Conservation (phyloP, 2,797 vertebrate species). For the Sternotherus odoratus region DNA sequence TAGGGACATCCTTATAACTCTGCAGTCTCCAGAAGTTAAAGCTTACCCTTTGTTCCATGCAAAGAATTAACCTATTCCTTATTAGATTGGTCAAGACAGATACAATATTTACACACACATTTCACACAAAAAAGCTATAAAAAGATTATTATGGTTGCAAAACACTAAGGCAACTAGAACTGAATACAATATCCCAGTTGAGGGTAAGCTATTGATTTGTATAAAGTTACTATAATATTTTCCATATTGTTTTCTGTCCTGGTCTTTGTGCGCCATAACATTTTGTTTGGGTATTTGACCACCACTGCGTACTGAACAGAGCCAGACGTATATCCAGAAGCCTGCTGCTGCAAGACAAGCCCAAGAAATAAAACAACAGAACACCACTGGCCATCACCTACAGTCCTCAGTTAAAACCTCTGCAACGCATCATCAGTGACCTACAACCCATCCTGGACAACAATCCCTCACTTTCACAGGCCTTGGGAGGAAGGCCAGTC, state of each 20-base stretch:
- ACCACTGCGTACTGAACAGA: neutral
- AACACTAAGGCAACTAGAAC: neutral
- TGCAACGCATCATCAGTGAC: no score
- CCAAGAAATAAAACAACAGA: no score
- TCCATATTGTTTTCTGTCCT: neutral
- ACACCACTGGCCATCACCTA: no score
- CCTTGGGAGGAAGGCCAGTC: no score
- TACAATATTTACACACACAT: neutral
- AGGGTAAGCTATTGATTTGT: neutral
- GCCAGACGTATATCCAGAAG: no score
- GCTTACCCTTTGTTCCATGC: neutral
- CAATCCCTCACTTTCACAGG: no score
- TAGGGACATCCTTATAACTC: slow-evolving; percentile 24
- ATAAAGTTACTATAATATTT: neutral
- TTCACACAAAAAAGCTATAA: neutral
- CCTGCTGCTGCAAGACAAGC: no score
- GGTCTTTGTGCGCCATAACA: neutral
- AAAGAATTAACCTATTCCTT: neutral
- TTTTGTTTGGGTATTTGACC: neutral
- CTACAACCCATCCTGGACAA: no score
- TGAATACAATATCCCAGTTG: neutral
- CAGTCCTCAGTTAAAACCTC: no score
- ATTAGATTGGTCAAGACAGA: neutral
- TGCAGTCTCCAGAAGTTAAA: neutral
- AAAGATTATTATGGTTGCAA: neutral